Base-by-base conservation (phyloP, 1,140 invertebrate species). In the Bombus ignitus region DNA sequence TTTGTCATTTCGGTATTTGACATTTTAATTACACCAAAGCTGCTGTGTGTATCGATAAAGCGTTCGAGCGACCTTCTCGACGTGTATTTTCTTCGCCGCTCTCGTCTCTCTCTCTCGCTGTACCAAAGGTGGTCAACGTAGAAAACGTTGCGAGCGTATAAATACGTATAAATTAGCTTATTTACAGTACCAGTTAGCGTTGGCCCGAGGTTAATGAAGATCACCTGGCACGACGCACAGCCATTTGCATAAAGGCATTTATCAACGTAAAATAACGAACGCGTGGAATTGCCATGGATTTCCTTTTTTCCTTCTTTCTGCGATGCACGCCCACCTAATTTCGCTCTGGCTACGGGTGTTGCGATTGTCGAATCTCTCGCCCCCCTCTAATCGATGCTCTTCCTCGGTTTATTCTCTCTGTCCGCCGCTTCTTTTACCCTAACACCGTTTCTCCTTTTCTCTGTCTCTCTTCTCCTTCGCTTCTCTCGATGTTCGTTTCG, bases 251-350 rank as follows among this genome's bases (percentile, higher is more conserved):
- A 72, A 88, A 62, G 15, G 57, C 72, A 86, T 72, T 90, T 86
- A 70, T 87, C 83, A 87, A 83, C 25, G 74, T n/a, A 22, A 89
- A 74, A 35, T 86, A 86, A 89, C 66, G 85, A 89, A 87, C 88
- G 8, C 84, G 15, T 37, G 81, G 37, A 87, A 77, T 83, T 25
- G 72, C 74, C 53, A 22, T 35, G 78, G 62, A 39, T 89, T 15
- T 47, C 42, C 72, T 86, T 87, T 87, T 57, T 83, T 78, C 53
- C 74, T 66, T 71, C 44, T 57, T 39, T 57, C 44, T 35, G 44
- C 44, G 66, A 68, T 81, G 84, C 74, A 90, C 89, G 86, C 88
- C 88, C 88, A 90, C 83, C 81, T 88, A 85, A 90, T 90, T 88
- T 85, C 57, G 70, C 62, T 35, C 28, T 18, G 37, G 68, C 78